A percentile compares a stretch with the other conserved stretches of the same genome.
phyloP scores from a whole-genome alignment of 2,888 invertebrate species.

The Agriopis marginaria region DNA sequence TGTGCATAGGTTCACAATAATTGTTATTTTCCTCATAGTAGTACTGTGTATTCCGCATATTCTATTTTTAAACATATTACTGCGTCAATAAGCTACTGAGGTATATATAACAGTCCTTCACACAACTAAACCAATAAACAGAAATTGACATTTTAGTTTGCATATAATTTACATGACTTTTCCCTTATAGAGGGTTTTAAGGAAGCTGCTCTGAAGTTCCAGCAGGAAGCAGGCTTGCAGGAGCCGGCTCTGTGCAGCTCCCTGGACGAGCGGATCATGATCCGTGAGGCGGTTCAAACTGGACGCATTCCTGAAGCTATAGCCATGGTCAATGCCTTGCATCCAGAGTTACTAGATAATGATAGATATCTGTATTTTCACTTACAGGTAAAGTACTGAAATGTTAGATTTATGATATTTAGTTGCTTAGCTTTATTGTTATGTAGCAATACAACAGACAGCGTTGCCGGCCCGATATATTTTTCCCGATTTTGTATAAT shows the following conservation, averaged over 20 bases:
- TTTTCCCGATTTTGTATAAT: no score
- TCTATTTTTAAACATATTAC: not conserved
- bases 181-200: slow-evolving; percentile 93
- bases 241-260: slow-evolving; percentile 88
- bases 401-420: not conserved
- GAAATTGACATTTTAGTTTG: not conserved
- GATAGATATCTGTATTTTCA: slow-evolving; percentile 98
- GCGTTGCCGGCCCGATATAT: no score
- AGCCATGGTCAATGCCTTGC: slow-evolving; percentile 95
- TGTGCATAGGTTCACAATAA: no score
- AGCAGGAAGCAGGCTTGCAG: slow-evolving; percentile 94
- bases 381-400: slow-evolving; percentile 89
- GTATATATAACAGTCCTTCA: not conserved
- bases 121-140: not conserved
- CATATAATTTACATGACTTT: not conserved
- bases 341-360: slow-evolving; percentile 97
- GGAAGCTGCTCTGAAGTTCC: slow-evolving; percentile 98
- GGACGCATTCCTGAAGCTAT: slow-evolving; percentile 98
- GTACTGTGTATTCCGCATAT: not conserved
- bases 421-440: no score
- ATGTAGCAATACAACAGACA: no score
- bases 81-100: not conserved
- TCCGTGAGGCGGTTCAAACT: slow-evolving; percentile 96
- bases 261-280: slow-evolving; percentile 96
- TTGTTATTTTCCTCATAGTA: not conserved